Base-by-base conservation (phyloP, 2,113 vertebrate genomes). In the Acanthisitta chloris region DNA sequence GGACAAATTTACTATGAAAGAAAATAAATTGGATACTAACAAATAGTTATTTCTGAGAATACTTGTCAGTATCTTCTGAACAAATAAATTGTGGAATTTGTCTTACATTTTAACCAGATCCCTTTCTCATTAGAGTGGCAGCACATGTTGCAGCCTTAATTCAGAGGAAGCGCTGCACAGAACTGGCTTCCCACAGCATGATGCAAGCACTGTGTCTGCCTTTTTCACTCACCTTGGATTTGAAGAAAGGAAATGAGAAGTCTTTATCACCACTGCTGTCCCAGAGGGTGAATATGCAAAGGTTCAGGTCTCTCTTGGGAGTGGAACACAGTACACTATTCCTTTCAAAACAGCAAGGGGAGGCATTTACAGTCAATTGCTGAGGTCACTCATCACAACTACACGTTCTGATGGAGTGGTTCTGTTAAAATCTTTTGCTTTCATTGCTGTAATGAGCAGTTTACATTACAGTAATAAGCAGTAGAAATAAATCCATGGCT, bases 121-220 rank as follows among this genome's bases (percentile, higher is more conserved):
- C 34, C 45, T 42, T 77, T 81, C 5, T 61, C 73, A 42, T 10
- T 12, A 4, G 73, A 84, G 48, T 8, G 1, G 58, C 54, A 77
- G 45, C 49, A 62, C 34, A 34, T 1, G 6, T 29, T 2, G 2
- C 31, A 64, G 48, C 19, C 72, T 67, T 57, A 77, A 54, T 42
- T 67, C 52, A 51, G 65, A 74, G 51, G 18, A 79, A 45, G 59
- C 1, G 2, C 48, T 6, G 10, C 40, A 48, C 1, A 1, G n/a
- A 81, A 81, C 1, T 0, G 58, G 25, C 58, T 61, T 83, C 58
- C 34, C 1, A 0, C 6, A 49, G 54, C 14, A 9, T 33, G 6
- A 19, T 64, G 23, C 14, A 48, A 79, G 16, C 19, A 31, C 18
- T 14, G 29, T 24, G 42, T 34, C 40, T 42, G 58, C 69, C 49